Base-by-base conservation (phyloP, 2,113 vertebrate species). In the Macrotus californicus region DNA sequence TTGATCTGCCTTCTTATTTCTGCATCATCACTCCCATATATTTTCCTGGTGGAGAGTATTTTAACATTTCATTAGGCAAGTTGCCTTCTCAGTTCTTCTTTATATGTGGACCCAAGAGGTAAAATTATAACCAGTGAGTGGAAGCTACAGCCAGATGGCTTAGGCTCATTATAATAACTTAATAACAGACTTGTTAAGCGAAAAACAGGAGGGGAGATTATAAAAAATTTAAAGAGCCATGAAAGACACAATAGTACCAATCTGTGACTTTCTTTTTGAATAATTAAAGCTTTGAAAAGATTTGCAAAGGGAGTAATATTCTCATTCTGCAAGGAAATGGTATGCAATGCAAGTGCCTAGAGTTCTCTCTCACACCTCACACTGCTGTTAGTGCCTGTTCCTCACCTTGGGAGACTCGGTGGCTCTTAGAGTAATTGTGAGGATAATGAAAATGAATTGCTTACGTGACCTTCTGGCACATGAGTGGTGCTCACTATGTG, bases 371-470 rank as follows among this genome's bases (percentile, higher is more conserved):
- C 36, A 39, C 6, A 2, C 29, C 46, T 79, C 36, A 39, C 6
- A 2, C 29, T 21, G 24, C 11, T 54, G 48, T 24, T 80, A 76
- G 15, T 75, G 31, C n/a, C 29, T 93, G 24, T 18, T 43, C 36
- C 7, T 96, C 11, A 34, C 64, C 79, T 66, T 54, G 84, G 83
- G 48, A 87, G 39, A 54, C n/a, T 56, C 21, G 1, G 16, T 83
- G 59, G 39, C 54, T 76, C 41, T 31, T 2, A 73, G 82, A 34
- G 50, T 66, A 66, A 39, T 77, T 93, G 52, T 82, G 95, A 89
- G 39, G 43, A 72, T 93, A 89, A 87, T 76, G 69, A 92, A 87
- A 54, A 93, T 52, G 73, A 70, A 89, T 86, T 79, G 26, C 34
- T 56, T 73, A 26, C 14, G 34, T 86, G 83, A 87, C n/a, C 56